Percentiles rank a stretch among this genome's conserved stretches.
phyloP scores from a whole-genome alignment of 2,797 vertebrate species.

The Lepilemur septentrionalis region DNA sequence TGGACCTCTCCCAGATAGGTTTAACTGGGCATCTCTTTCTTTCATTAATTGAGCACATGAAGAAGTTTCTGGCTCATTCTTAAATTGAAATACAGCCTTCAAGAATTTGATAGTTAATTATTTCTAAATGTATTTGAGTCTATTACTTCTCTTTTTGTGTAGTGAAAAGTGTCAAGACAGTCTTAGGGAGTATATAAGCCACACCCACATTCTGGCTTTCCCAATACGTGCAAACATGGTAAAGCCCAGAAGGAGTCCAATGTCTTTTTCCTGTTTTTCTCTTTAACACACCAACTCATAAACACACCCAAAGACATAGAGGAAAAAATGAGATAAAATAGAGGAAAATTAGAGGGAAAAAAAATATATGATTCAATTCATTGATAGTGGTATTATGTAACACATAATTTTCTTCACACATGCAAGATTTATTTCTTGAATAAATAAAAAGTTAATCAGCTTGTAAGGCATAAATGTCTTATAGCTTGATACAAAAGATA shows the following conservation, averaged over 20 bases:
- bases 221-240: neutral
- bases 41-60: constrained; percentile 49
- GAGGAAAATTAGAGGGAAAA: neutral
- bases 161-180: neutral
- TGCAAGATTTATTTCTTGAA: neutral
- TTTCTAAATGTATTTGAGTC: constrained; percentile 67
- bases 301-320: neutral
- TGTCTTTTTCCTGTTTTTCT: neutral
- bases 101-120: constrained; percentile 68
- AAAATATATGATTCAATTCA: neutral
- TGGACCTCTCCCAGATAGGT: constrained; percentile 37
- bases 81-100: constrained; percentile 50
- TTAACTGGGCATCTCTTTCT: constrained; percentile 39
- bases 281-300: neutral
- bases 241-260: neutral
- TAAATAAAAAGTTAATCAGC: constrained; percentile 12
- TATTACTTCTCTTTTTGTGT: neutral
- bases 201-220: neutral
- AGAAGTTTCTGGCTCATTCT: constrained; percentile 57
- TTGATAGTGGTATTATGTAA: neutral
- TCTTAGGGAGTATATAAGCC: neutral
- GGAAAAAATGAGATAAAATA: neutral
- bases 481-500: neutral
- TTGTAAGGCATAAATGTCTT: constrained; percentile 17
- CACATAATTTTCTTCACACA: neutral